Evolutionary conservation across 2,888 invertebrate species (phyloP).

Genomic region (Brachyptera risi): DNA sequence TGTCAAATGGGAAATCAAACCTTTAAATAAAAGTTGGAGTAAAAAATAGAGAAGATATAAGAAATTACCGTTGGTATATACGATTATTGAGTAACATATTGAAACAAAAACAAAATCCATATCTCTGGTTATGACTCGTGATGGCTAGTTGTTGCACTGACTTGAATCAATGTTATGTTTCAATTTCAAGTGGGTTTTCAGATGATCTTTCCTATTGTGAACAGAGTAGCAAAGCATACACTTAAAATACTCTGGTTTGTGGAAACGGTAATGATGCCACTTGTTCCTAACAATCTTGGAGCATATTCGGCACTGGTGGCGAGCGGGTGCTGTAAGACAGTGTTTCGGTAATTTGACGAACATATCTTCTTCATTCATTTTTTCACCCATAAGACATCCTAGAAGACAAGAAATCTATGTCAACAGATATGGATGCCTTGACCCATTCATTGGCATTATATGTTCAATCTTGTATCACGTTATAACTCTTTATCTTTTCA

Average conservation of each 20-base stretch:
- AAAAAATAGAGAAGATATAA: too few species aligned
- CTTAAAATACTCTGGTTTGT: slow-evolving; percentile 34
- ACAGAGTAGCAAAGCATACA: slow-evolving; percentile 34
- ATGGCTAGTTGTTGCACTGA: too few species aligned
- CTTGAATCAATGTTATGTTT: slow-evolving; percentile 34
- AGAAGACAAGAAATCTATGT: slow-evolving; percentile 14
- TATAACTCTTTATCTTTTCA: too few species aligned
- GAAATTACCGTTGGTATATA: too few species aligned
- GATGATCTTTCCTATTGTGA: slow-evolving; percentile 39
- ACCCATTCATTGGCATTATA: too few species aligned
- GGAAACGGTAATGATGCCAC: slow-evolving; percentile 36
- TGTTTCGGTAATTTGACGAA: slow-evolving; percentile 26
- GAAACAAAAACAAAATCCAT: too few species aligned
- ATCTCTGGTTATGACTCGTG: too few species aligned
- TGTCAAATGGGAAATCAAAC: too few species aligned
- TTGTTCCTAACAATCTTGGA: slow-evolving; percentile 53
- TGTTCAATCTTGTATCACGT: too few species aligned
- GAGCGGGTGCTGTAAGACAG: slow-evolving; percentile 57
- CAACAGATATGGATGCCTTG: slow-evolving; percentile 1
- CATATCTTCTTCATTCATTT: slow-evolving; percentile 20
- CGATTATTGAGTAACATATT: too few species aligned
- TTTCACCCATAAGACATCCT: background rate
- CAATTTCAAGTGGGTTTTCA: slow-evolving; percentile 39
- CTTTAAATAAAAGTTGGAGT: too few species aligned
- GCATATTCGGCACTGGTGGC: slow-evolving; percentile 78